phyloP scores from a whole-genome alignment of 2,113 vertebrate species.

The Atractosteus spatula region DNA sequence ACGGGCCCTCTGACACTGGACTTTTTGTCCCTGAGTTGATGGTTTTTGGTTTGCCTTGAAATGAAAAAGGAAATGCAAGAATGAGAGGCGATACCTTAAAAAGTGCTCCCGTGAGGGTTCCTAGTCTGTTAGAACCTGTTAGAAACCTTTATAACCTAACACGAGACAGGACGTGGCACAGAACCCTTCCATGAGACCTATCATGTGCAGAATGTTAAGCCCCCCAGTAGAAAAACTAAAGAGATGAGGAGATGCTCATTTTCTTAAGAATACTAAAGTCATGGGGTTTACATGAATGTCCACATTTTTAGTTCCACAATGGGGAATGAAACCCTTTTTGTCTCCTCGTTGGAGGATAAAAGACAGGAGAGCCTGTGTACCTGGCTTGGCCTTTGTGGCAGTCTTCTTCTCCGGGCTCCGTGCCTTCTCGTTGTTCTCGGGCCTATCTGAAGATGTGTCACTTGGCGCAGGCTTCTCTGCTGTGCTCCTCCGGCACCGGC shows the following conservation, averaged over 20 bases:
- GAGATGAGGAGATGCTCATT: no score
- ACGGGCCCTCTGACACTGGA: conserved; percentile 56
- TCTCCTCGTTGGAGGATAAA: no score
- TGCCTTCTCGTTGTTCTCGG: conserved; percentile 51
- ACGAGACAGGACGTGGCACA: no score
- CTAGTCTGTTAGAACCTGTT: no score
- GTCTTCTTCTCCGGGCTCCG: conserved; percentile 66
- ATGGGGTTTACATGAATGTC: no score
- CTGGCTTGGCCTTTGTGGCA: conserved; percentile 70
- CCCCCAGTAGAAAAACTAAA: no score
- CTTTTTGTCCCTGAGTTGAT: conserved; percentile 74
- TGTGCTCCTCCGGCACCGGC: conserved; percentile 59
- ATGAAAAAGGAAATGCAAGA: conserved; percentile 23
- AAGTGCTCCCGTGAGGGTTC: no score
- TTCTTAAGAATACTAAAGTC: no score
- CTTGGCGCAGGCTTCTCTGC: conserved; percentile 57
- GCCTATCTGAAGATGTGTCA: conserved; percentile 63
- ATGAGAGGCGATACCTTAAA: neutral
- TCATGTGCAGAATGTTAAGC: no score
- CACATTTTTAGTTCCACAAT: no score
- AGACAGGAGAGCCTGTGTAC: conserved; percentile 29
- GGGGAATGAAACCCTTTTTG: no score
- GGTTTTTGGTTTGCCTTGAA: conserved; percentile 74
- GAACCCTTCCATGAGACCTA: no score
- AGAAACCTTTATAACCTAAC: neutral